Evolutionary conservation across 2,888 invertebrate genomes (phyloP), one percentile per base, ranked within the genome.

Genomic region (Acleris literana): DNA sequence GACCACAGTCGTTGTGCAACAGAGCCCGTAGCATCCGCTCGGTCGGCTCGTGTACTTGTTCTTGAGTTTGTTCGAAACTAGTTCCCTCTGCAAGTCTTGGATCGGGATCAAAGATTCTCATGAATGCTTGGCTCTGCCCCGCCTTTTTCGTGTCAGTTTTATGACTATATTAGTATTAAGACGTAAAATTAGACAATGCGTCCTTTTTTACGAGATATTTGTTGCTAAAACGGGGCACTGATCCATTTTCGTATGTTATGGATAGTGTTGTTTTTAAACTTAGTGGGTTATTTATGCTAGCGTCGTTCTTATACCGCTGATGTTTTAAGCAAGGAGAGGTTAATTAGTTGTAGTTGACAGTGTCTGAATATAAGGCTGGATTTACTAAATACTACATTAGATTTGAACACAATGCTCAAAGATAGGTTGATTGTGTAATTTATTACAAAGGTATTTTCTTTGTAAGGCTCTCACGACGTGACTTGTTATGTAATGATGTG

Each of bases 131-230:
- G 33, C 33, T 20, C 33, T 22, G 22, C 39, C 53, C 44, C 53
- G 59, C 64, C 64, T 39, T 25, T 64, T 54, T 18, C n/a, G 20
- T 60, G 59, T 55, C 29, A 18, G 9, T 64, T 64, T 60, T 51
- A 55, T 43, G 18, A 44, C 25, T 51, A 11, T 52, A 49, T 55
- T 33, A 55, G 29, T 17, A n/a, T 18, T 7, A 46, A 29, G n/a
- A n/a, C 55, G 43, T 59, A 59, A 64, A 64, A 59, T 49, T 59
- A 17, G n/a, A n/a, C 46, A 46, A 5, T 46, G n/a, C 17, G 17
- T 6, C 17, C 16, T 2, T 0, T 17, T 46, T 46, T 46, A 17
- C 46, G 17, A 5, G 46, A 7, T 46, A n/a, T 46, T 46, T 17
- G 17, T n/a, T n/a, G 46, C 46, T 46, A 5, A 39, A 39, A 39